Evolutionary conservation across 2,113 vertebrate species (phyloP).

Genomic region (Psittacus erithacus): DNA sequence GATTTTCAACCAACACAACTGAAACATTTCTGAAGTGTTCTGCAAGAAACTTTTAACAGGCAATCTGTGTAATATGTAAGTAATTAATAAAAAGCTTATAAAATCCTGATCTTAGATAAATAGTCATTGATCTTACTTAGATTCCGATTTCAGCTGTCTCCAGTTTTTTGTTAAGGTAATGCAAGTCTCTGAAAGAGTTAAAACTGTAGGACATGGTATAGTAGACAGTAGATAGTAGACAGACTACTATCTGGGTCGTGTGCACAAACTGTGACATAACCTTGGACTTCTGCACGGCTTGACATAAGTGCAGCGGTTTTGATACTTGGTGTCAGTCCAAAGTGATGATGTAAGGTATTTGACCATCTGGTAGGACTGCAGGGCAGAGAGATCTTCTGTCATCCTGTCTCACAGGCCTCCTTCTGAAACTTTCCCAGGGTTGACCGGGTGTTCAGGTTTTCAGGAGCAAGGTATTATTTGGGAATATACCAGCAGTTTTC

Average conservation of each 20-base stretch:
- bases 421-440: background rate
- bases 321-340: background rate
- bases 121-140: background rate
- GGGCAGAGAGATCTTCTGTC: background rate
- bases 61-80: background rate
- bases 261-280: accelerated
- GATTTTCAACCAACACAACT: background rate
- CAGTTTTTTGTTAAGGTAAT: accelerated
- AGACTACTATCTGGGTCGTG: background rate
- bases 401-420: background rate
- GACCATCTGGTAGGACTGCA: background rate
- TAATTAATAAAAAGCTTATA: background rate
- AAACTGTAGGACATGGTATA: background rate
- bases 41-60: background rate
- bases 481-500: background rate
- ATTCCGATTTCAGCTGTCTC: accelerated
- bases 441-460: background rate
- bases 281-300: background rate
- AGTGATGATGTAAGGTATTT: accelerated
- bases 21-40: background rate
- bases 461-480: background rate
- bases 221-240: too few relatives aligned
- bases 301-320: accelerated
- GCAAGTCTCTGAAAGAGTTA: background rate
- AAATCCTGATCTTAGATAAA: background rate